These are phyloP conservation scores for Sebastes cheni DNA, from an alignment of 2,797 vertebrate genomes.

Conservation along the genomic window DNA sequence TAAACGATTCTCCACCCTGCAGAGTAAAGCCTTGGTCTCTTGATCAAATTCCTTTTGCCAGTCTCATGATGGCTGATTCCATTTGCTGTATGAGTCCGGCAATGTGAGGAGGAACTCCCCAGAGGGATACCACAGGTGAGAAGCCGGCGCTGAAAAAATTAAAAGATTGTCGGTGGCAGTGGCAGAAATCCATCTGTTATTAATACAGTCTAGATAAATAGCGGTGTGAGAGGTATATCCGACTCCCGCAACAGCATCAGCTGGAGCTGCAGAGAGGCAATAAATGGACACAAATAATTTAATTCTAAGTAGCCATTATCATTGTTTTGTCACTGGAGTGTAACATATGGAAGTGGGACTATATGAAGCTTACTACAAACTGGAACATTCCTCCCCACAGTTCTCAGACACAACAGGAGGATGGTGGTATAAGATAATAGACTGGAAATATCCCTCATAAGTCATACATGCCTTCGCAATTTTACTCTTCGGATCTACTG, in stretches of 20 bases:
- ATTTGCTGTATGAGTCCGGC: slow-evolving; percentile 41
- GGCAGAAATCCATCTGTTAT: slow-evolving; percentile 48
- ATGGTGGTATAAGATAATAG: not conserved
- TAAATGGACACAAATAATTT: not conserved
- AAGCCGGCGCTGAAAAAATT: slow-evolving; percentile 23
- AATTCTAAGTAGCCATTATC: not conserved
- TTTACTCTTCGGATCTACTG: not conserved
- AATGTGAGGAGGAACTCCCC: slow-evolving; percentile 20
- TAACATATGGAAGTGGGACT: slow-evolving; percentile 13
- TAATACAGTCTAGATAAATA: slow-evolving; percentile 23
- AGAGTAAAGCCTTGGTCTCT: slow-evolving; percentile 22
- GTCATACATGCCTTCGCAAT: not conserved
- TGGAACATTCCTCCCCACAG: not conserved
- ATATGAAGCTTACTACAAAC: not conserved
- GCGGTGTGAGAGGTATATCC: not conserved
- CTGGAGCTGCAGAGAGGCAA: slow-evolving; percentile 3
- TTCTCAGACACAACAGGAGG: not conserved
- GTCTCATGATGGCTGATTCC: slow-evolving; percentile 47
- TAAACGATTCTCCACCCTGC: slow-evolving; percentile 35
- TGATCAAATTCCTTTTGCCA: slow-evolving; percentile 54
- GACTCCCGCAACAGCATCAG: not conserved
- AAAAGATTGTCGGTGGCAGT: slow-evolving; percentile 36
- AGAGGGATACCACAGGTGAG: slow-evolving; percentile 28
- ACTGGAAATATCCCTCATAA: not conserved
- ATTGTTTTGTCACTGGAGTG: slow-evolving; percentile 5